phyloP scores from a whole-genome alignment of 1,140 invertebrate genomes.

The Pomacea maculata region DNA sequence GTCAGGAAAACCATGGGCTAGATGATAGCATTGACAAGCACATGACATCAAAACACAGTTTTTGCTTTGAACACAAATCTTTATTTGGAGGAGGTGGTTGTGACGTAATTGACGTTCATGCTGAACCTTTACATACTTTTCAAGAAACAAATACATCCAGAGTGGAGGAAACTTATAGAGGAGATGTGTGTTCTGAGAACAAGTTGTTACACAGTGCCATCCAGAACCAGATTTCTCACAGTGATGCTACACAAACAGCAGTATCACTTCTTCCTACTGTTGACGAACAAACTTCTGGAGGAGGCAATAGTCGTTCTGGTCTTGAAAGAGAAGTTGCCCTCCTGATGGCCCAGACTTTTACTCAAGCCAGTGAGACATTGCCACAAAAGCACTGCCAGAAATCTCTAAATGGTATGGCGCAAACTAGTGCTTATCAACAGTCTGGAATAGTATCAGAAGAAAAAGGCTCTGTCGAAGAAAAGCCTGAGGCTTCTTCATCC shows the following conservation, averaged over 20 bases:
- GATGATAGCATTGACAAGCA: conserved; percentile 22
- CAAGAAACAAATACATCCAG: background rate
- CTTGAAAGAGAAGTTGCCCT: conserved; percentile 21
- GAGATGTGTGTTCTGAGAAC: background rate
- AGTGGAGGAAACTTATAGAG: background rate
- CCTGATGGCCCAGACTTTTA: conserved; percentile 22
- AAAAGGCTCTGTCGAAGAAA: no score
- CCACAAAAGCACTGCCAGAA: no score
- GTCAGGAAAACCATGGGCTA: conserved; percentile 6
- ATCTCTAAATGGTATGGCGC: no score
- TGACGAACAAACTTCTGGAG: background rate
- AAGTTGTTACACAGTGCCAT: background rate
- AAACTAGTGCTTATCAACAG: no score
- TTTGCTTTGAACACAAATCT: background rate
- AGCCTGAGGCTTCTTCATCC: no score
- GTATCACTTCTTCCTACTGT: background rate
- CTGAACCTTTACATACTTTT: background rate
- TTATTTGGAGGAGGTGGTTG: background rate
- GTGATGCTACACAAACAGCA: background rate
- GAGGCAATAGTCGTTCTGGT: conserved; percentile 4
- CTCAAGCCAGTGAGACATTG: conserved; percentile 3
- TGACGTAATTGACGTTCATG: background rate
- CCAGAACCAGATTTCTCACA: background rate
- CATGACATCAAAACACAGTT: conserved; percentile 5
- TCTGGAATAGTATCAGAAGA: no score